Evolutionary conservation across 2,113 vertebrate species (phyloP).

Genomic region (Zonotrichia leucophrys): DNA sequence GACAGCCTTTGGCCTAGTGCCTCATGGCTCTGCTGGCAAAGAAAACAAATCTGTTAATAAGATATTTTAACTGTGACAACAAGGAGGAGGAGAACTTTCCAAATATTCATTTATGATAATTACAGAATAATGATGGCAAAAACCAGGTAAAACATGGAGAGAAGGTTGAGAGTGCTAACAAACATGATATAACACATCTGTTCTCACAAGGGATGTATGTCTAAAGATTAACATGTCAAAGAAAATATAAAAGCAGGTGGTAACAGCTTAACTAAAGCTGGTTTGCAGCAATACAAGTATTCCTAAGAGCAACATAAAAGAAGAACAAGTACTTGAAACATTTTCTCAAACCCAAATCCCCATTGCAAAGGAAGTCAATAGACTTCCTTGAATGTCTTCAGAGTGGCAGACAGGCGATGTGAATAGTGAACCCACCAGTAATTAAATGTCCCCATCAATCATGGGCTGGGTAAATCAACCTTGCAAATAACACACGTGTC

Average conservation of each 20-base stretch:
- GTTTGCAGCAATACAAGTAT: conserved; percentile 63
- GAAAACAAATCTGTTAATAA: conserved; percentile 66
- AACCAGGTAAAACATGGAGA: conserved; percentile 59
- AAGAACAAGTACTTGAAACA: conserved; percentile 61
- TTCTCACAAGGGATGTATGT: conserved; percentile 69
- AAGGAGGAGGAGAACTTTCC: conserved; percentile 65
- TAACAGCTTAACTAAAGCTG: conserved; percentile 72
- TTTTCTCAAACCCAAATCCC: conserved; percentile 55
- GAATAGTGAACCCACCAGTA: background rate
- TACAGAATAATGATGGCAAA: conserved; percentile 63
- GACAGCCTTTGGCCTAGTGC: conserved; percentile 67
- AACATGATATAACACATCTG: conserved; percentile 73
- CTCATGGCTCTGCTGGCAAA: conserved; percentile 52
- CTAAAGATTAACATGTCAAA: conserved; percentile 77
- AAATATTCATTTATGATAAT: conserved; percentile 68
- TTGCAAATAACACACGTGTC: fast-evolving
- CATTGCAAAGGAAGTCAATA: conserved; percentile 41
- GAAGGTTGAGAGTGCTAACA: conserved; percentile 70
- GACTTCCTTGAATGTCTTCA: background rate
- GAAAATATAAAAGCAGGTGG: conserved; percentile 76
- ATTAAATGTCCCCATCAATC: conserved; percentile 17
- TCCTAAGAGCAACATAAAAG: conserved; percentile 74
- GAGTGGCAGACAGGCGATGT: background rate
- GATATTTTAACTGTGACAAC: conserved; percentile 59
- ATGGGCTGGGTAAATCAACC: background rate